Evolutionary conservation across 2,113 vertebrate species (phyloP).

Genomic region (Salvelinus alpinus): DNA sequence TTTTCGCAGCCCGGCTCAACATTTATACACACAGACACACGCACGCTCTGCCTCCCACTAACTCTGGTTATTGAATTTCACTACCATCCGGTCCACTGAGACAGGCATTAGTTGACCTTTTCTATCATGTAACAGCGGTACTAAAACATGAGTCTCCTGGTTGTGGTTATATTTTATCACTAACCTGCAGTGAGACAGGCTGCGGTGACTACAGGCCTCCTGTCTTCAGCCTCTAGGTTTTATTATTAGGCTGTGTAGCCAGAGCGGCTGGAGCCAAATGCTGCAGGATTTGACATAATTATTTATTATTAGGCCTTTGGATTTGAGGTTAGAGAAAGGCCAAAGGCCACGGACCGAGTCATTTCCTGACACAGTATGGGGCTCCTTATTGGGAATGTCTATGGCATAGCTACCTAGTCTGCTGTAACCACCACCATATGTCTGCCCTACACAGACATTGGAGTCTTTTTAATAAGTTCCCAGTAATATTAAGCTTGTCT

Average conservation of each 20-base stretch:
- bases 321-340: constrained; percentile 34
- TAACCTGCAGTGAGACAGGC: constrained; percentile 29
- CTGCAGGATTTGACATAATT: constrained; percentile 46
- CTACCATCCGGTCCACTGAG: constrained; percentile 37
- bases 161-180: constrained; percentile 35
- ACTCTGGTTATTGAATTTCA: constrained; percentile 42
- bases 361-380: constrained; percentile 45
- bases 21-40: neutral
- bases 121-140: constrained; percentile 29
- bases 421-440: constrained; percentile 58
- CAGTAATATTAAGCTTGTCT: neutral
- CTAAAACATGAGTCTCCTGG: constrained; percentile 26
- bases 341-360: constrained; percentile 51
- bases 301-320: constrained; percentile 54
- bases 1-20: neutral
- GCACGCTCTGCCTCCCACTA: constrained; percentile 79
- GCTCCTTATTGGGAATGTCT: constrained; percentile 48
- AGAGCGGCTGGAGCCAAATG: constrained; percentile 50
- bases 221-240: constrained; percentile 43
- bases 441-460: constrained; percentile 6
- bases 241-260: constrained; percentile 45
- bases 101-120: constrained; percentile 52
- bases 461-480: neutral
- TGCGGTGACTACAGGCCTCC: neutral
- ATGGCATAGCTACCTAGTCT: constrained; percentile 28